phyloP scores from a whole-genome alignment of 2,888 invertebrate genomes.

The Octonoba sinensis region DNA sequence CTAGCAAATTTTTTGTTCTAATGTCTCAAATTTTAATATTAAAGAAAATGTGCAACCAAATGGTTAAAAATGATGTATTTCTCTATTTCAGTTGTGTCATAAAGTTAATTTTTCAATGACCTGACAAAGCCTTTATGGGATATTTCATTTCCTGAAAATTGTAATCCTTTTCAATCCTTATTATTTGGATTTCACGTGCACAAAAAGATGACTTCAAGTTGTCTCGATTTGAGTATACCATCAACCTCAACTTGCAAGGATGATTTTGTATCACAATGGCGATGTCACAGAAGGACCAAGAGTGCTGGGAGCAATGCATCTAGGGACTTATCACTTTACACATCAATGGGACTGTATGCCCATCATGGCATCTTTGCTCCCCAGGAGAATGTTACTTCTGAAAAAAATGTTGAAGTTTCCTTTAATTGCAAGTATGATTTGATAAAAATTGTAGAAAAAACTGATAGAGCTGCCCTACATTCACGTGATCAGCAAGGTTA shows the following conservation, averaged over 20 bases:
- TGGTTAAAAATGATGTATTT: too few species aligned
- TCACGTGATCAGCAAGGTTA: conserved; percentile 58
- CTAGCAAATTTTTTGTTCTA: too few species aligned
- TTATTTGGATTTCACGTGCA: background rate
- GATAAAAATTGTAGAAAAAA: conserved; percentile 61
- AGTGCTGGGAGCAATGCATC: conserved; percentile 66
- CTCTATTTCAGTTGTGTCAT: too few species aligned
- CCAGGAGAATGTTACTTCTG: conserved; percentile 32
- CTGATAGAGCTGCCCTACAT: conserved; percentile 54
- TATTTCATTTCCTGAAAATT: too few species aligned
- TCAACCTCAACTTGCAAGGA: conserved; percentile 57
- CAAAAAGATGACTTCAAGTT: conserved; percentile 60
- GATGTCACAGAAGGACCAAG: conserved; percentile 66
- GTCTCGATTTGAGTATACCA: conserved; percentile 61
- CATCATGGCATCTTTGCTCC: conserved; percentile 64
- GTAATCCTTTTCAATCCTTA: background rate
- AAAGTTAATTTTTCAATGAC: too few species aligned
- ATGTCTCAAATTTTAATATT: too few species aligned
- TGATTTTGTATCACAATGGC: conserved; percentile 60
- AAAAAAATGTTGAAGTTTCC: conserved; percentile 57
- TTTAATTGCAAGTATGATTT: conserved; percentile 62
- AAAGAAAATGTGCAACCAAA: too few species aligned
- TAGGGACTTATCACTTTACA: conserved; percentile 65
- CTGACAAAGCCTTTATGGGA: too few species aligned
- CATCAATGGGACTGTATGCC: conserved; percentile 66